These are phyloP conservation scores for Zoanthus sociatus DNA, from an alignment of 92 coral and sea anemone genomes.

Conservation along the genomic window DNA sequence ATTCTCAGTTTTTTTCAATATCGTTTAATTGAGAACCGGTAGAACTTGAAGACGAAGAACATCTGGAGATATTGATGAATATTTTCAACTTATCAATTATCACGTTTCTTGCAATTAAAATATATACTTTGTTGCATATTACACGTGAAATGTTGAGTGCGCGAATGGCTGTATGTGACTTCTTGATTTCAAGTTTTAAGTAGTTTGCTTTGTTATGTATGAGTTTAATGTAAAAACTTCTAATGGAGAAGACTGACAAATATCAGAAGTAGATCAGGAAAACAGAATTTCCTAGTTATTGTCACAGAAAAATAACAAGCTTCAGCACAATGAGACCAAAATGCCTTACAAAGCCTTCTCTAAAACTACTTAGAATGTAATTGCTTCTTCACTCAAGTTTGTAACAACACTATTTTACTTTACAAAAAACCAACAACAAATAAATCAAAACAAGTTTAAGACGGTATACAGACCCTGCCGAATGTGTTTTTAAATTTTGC, in stretches of 20 bases:
- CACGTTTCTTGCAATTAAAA: slow-evolving; percentile 1
- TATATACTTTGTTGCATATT: not conserved
- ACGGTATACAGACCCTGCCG: not conserved
- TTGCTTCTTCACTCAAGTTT: not conserved
- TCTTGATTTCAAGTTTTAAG: not conserved
- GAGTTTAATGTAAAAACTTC: not conserved
- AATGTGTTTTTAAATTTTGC: not conserved
- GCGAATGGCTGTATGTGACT: not conserved
- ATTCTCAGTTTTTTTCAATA: no score
- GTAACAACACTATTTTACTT: not conserved
- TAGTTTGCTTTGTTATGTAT: not conserved
- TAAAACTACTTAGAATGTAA: not conserved
- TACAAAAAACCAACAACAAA: no score
- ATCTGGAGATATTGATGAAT: not conserved
- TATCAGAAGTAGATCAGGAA: not conserved
- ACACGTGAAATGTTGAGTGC: not conserved
- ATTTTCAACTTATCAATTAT: not conserved
- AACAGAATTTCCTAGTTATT: not conserved
- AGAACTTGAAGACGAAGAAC: not conserved
- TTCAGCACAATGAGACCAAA: not conserved
- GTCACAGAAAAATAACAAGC: not conserved
- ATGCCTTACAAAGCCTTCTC: not conserved
- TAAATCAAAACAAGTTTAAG: not conserved
- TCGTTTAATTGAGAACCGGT: not conserved
- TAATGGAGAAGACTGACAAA: not conserved